Evolutionary conservation across 2,888 invertebrate species (phyloP).

Genomic region (Cheilosia impressa): DNA sequence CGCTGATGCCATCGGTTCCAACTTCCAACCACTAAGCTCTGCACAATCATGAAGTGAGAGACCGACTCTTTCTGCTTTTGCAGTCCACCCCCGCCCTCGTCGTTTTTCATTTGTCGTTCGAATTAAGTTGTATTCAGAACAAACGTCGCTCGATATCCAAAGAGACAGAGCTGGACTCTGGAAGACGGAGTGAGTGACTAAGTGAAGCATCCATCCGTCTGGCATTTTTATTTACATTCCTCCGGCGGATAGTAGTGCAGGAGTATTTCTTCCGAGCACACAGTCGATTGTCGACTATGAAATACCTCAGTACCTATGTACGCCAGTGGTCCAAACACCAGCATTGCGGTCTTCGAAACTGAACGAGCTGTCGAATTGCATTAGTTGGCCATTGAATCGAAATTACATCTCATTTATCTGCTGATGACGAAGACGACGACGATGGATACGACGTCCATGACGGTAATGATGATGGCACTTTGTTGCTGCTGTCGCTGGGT

Average conservation of each 20-base stretch:
- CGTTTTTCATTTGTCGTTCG: slow-evolving; percentile 50
- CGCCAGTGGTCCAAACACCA: slow-evolving; percentile 16
- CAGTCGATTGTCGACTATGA: not conserved
- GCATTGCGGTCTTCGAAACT: slow-evolving; percentile 60
- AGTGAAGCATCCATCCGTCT: slow-evolving; percentile 65
- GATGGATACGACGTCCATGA: slow-evolving; percentile 41
- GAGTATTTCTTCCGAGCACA: slow-evolving; percentile 26
- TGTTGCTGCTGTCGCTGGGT: not conserved
- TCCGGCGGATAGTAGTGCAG: slow-evolving; percentile 49
- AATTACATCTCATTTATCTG: slow-evolving; percentile 74
- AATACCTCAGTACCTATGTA: slow-evolving; percentile 9
- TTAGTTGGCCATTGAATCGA: slow-evolving; percentile 73
- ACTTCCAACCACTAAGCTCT: slow-evolving; percentile 11
- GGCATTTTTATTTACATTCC: slow-evolving; percentile 71
- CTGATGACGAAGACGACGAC: slow-evolving; percentile 45
- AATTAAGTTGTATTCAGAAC: slow-evolving; percentile 59
- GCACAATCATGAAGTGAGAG: slow-evolving; percentile 10
- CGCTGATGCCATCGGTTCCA: slow-evolving; percentile 14
- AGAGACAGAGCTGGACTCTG: slow-evolving; percentile 11
- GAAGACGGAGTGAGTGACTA: slow-evolving; percentile 58
- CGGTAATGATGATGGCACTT: slow-evolving; percentile 31
- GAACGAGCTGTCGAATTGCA: slow-evolving; percentile 74
- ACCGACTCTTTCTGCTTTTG: slow-evolving; percentile 38
- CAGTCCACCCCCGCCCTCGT: slow-evolving; percentile 18
- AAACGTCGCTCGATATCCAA: not conserved